Conservation (phyloP, 2,113 vertebrate species). For the Clarias gariepinus region DNA sequence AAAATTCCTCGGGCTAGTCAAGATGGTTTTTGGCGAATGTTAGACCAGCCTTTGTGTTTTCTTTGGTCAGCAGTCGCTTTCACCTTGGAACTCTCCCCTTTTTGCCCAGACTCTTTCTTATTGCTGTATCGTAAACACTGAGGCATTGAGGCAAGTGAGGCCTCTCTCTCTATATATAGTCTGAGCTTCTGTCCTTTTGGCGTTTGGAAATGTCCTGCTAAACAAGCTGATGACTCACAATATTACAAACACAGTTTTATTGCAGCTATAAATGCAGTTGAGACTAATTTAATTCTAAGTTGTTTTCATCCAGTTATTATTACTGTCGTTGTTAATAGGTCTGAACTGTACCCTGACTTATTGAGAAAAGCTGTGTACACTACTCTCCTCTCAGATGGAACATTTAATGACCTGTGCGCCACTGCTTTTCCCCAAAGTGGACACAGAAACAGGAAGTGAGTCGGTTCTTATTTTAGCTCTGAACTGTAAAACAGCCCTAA, state of each 20-base stretch:
- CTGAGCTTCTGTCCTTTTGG: constrained; percentile 43
- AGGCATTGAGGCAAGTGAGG: too few relatives aligned
- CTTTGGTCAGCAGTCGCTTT: too few relatives aligned
- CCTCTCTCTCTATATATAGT: too few relatives aligned
- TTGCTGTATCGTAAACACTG: too few relatives aligned
- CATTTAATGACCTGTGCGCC: neutral
- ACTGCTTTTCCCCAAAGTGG: constrained; percentile 13
- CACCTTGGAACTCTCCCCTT: too few relatives aligned
- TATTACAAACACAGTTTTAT: neutral
- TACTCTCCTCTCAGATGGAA: neutral
- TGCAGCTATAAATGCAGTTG: too few relatives aligned
- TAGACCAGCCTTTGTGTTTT: too few relatives aligned
- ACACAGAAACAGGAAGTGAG: constrained; percentile 39
- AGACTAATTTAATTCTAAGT: neutral
- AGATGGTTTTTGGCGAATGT: too few relatives aligned
- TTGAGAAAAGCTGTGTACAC: neutral
- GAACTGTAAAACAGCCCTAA: constrained; percentile 11
- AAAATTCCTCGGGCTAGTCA: too few relatives aligned
- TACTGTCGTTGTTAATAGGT: neutral
- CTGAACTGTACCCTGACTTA: neutral
- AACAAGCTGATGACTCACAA: neutral
- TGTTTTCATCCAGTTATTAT: neutral
- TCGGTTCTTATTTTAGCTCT: neutral
- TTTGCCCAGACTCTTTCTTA: too few relatives aligned
- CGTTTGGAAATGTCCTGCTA: constrained; percentile 41